These are phyloP conservation scores for Caenorhabditis tropicalis DNA, from an alignment of 1,140 invertebrate genomes.

Conservation along the genomic window DNA sequence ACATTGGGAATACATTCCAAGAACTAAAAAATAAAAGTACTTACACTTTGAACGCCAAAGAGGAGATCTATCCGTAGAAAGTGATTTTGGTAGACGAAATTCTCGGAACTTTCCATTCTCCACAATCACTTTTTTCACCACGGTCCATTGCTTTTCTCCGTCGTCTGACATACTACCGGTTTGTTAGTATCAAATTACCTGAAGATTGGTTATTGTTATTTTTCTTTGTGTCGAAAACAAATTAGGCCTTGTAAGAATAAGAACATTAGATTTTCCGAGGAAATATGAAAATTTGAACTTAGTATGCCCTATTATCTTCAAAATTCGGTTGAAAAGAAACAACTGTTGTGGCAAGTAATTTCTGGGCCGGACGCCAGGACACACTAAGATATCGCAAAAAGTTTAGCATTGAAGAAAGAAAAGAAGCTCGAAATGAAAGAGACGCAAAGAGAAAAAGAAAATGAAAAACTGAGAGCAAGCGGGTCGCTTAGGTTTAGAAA, in stretches of 20 bases:
- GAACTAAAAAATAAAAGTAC: neutral
- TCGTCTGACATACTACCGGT: neutral
- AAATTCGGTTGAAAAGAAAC: neutral
- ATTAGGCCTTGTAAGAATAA: neutral
- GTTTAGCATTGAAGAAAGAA: conserved; percentile 15
- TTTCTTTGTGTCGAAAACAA: neutral
- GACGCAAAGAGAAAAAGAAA: neutral
- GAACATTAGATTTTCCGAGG: neutral
- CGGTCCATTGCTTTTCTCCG: neutral
- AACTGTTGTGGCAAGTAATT: neutral
- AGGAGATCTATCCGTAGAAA: neutral
- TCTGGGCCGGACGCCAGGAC: neutral
- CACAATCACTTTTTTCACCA: neutral
- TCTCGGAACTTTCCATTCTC: neutral
- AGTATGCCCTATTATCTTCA: neutral
- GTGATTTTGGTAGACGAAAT: neutral
- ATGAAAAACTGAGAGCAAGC: neutral
- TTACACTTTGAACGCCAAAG: neutral
- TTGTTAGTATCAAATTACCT: conserved; percentile 15
- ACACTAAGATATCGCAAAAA: conserved; percentile 24
- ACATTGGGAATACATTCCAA: too few species aligned
- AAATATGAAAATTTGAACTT: neutral
- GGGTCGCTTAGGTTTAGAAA: conserved; percentile 15
- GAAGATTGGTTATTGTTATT: neutral
- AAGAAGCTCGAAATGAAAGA: neutral